Evolutionary conservation across 2,113 vertebrate species (phyloP).

Genomic region (Pteruthius melanotis): DNA sequence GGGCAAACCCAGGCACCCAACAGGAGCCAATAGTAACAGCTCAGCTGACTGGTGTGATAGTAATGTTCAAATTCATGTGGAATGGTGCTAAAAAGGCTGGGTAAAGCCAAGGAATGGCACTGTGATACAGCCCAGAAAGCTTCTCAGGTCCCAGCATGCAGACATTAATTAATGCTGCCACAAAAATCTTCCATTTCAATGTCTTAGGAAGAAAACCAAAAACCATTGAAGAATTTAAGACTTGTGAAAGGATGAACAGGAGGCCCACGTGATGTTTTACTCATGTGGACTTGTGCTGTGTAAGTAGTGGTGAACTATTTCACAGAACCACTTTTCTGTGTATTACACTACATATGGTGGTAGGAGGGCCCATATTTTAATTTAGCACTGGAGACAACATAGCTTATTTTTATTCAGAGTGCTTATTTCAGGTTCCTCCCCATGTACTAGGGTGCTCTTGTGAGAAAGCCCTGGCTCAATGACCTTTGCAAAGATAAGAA

Average conservation of each 20-base stretch:
- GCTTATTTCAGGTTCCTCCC: not conserved
- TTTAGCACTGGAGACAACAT: not conserved
- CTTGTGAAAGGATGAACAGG: not conserved
- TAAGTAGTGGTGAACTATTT: not conserved
- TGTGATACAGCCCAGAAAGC: not conserved
- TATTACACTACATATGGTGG: not conserved
- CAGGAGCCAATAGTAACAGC: not conserved
- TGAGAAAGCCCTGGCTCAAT: not conserved
- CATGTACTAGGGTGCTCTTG: not conserved
- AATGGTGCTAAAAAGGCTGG: not conserved
- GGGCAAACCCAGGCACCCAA: not conserved
- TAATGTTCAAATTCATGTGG: not conserved
- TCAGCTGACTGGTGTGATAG: not conserved
- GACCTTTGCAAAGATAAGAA: not conserved
- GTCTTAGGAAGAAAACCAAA: not conserved
- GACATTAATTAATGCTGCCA: not conserved
- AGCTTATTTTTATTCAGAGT: not conserved
- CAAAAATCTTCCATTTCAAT: not conserved
- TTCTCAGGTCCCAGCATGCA: not conserved
- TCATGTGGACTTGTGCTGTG: not conserved
- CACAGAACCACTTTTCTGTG: not conserved
- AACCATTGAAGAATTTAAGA: not conserved
- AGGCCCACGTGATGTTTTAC: not conserved
- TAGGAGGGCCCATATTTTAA: not conserved
- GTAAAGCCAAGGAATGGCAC: not conserved